Evolutionary conservation across 2,797 vertebrate species (phyloP).

Genomic region (Notolabrus celidotus): DNA sequence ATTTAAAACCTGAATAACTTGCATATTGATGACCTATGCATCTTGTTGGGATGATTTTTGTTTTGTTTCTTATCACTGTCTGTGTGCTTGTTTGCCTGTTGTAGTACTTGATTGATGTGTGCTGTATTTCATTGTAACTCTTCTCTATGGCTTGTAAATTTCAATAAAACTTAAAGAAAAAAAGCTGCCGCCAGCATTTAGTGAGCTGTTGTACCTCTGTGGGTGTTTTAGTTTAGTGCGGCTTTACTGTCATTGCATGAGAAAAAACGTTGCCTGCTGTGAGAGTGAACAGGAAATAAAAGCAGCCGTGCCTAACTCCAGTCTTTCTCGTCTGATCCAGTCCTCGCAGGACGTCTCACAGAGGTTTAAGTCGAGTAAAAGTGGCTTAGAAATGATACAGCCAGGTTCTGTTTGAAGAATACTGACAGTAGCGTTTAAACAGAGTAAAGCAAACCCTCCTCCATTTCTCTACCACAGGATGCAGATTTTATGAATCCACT

Average conservation of each 20-base stretch:
- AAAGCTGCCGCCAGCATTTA: too few species aligned
- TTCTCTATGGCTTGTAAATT: too few species aligned
- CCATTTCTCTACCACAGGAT: neutral
- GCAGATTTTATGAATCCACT: conserved; percentile 23
- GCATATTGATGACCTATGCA: too few species aligned
- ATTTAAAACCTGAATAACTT: too few species aligned
- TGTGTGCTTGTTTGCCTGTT: too few species aligned
- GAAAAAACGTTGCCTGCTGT: neutral
- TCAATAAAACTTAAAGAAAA: too few species aligned
- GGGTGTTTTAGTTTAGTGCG: neutral
- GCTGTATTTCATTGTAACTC: too few species aligned
- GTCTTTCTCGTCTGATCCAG: neutral
- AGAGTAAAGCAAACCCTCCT: neutral
- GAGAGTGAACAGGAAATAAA: neutral
- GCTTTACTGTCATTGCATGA: neutral
- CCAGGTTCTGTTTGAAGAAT: neutral
- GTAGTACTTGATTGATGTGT: too few species aligned
- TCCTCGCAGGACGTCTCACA: conserved; percentile 10
- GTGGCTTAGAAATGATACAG: neutral
- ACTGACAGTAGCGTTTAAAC: neutral
- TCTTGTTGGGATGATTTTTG: too few species aligned
- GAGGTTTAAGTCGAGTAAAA: neutral
- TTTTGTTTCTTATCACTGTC: too few species aligned
- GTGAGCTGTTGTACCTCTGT: too few species aligned
- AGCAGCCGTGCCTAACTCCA: neutral